A percentile compares a stretch with the other conserved stretches of the same genome.
Evolutionary conservation across 1,140 invertebrate species (phyloP).

Genomic region (Tetragonula clypearis): DNA sequence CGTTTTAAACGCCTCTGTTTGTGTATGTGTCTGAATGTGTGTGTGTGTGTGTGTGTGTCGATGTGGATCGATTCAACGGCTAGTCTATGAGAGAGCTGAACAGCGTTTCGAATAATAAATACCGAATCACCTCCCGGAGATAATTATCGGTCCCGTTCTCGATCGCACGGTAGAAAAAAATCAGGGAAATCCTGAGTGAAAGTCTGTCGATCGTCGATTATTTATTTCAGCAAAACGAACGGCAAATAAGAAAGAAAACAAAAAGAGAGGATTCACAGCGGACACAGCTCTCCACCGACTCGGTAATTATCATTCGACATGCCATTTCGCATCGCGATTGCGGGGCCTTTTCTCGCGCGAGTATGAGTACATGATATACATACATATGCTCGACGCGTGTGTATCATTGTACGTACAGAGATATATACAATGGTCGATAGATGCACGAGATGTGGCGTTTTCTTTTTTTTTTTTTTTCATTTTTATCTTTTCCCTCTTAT

Average conservation of each 20-base stretch:
- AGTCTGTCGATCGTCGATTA: background rate
- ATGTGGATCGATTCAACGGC: constrained; percentile 56
- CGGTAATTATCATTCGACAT: background rate
- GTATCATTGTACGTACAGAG: constrained; percentile 2
- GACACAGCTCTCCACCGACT: background rate
- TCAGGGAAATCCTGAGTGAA: background rate
- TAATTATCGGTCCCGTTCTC: background rate
- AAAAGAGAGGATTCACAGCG: background rate
- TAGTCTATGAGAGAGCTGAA: constrained; percentile 41
- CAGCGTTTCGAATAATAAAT: background rate
- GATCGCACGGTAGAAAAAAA: constrained; percentile 2
- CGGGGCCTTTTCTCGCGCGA: constrained; percentile 15
- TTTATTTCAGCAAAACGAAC: too few species aligned
- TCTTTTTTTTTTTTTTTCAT: background rate
- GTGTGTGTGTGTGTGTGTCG: too few species aligned
- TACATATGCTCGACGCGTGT: constrained; percentile 3
- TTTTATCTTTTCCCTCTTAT: background rate
- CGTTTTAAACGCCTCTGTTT: constrained; percentile 47
- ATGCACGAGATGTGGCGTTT: background rate
- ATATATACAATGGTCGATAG: constrained; percentile 33
- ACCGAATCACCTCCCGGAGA: background rate
- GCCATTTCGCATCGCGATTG: constrained; percentile 18
- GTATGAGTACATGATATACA: background rate
- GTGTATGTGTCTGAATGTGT: background rate
- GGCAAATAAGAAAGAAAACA: background rate